These are phyloP conservation scores for Poeciliopsis retropinna DNA, from an alignment of 2,113 vertebrate species.

Conservation along the genomic window DNA sequence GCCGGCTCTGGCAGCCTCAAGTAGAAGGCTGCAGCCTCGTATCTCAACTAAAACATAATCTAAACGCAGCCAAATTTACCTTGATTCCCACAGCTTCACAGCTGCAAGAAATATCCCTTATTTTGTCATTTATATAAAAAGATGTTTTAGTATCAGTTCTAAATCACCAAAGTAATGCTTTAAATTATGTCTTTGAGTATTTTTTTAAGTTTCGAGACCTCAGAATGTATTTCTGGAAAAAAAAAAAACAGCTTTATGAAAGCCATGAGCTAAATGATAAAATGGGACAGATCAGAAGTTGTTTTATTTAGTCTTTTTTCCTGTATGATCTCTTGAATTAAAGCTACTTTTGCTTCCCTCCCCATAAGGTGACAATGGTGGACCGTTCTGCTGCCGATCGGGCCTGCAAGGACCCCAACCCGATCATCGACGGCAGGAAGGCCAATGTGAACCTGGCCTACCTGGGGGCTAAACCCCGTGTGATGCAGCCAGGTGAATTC, in stretches of 20 bases:
- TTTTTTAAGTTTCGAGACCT: too few species aligned
- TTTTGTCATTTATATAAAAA: not conserved
- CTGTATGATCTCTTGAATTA: not conserved
- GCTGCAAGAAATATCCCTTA: not conserved
- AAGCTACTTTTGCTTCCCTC: not conserved
- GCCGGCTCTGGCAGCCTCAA: too few species aligned
- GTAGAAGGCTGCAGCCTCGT: too few species aligned
- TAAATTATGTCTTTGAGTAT: not conserved
- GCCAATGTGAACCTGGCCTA: conserved; percentile 99
- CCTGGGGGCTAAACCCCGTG: conserved; percentile 95
- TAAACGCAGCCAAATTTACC: too few species aligned
- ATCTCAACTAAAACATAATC: too few species aligned
- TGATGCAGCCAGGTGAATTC: conserved; percentile 95
- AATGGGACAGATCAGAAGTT: conserved; percentile 2
- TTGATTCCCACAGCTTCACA: too few species aligned
- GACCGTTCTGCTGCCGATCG: conserved; percentile 95
- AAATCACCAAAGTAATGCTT: not conserved
- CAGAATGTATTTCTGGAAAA: not conserved
- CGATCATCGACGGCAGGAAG: conserved; percentile 98
- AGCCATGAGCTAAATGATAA: not conserved
- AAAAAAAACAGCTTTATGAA: not conserved
- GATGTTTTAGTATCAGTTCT: not conserved
- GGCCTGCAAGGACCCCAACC: conserved; percentile 98
- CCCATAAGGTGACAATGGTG: conserved; percentile 93
- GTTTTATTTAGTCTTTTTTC: not conserved